A percentile compares a stretch with the other conserved stretches of the same genome.
phyloP scores from a whole-genome alignment of 30 jellyfish, hydroid and myxozoan species.

The Nemopilema nomurai region DNA sequence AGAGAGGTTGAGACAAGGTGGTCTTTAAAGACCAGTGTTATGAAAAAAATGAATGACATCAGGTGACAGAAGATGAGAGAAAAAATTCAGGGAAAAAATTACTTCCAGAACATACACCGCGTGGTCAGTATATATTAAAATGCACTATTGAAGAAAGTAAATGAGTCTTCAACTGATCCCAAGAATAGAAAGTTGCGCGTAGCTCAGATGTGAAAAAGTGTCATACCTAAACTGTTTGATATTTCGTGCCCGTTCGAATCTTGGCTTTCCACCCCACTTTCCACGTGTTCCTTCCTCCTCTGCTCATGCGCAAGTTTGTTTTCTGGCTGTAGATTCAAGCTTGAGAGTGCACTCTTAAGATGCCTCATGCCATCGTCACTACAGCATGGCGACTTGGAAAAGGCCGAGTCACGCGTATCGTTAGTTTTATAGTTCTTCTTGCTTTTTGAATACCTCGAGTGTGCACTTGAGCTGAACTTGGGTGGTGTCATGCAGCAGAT shows the following conservation, averaged over 20 bases:
- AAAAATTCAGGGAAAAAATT: neutral
- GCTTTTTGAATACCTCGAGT: constrained; percentile 43
- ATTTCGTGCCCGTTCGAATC: constrained; percentile 86
- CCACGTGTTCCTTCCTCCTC: constrained; percentile 57
- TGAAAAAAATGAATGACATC: too few relatives aligned
- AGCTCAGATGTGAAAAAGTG: too few relatives aligned
- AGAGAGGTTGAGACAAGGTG: too few relatives aligned
- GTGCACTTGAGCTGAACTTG: constrained; percentile 79
- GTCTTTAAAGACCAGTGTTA: too few relatives aligned
- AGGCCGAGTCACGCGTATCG: constrained; percentile 37
- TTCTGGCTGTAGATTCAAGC: constrained; percentile 54
- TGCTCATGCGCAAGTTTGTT: constrained; percentile 37
- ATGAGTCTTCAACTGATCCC: too few relatives aligned
- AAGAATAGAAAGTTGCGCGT: too few relatives aligned
- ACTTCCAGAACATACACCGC: too few relatives aligned
- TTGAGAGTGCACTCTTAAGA: constrained; percentile 76
- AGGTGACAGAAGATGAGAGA: neutral
- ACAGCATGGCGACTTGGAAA: constrained; percentile 49
- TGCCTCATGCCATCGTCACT: constrained; percentile 71
- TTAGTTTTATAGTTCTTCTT: constrained; percentile 24
- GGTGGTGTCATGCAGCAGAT: constrained; percentile 98
- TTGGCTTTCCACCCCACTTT: constrained; percentile 97
- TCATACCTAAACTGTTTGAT: constrained; percentile 63
- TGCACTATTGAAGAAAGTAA: too few relatives aligned
- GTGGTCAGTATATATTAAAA: too few relatives aligned